Conservation (phyloP, 2,113 vertebrate genomes). For the Greenwoodochromis staneri region DNA sequence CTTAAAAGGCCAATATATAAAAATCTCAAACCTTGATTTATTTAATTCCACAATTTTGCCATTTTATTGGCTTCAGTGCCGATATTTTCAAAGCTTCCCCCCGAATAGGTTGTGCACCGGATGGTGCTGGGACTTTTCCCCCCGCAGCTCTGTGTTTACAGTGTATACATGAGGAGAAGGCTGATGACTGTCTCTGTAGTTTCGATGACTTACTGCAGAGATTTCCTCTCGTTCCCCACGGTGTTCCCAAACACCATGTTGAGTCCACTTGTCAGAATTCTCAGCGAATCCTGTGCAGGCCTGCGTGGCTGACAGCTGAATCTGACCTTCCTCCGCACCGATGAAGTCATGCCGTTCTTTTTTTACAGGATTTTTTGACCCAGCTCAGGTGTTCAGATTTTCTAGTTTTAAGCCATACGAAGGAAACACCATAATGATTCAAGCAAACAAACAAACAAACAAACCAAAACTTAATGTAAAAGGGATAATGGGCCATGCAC, state of each 20-base stretch:
- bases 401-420: background rate
- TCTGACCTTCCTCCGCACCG: rapidly evolving
- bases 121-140: background rate
- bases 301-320: rapidly evolving
- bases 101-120: background rate
- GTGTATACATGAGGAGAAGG: background rate
- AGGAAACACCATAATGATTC: background rate
- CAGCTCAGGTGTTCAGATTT: background rate
- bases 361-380: background rate
- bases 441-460: background rate
- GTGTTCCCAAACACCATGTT: background rate
- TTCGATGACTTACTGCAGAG: background rate
- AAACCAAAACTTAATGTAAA: background rate
- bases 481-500: background rate
- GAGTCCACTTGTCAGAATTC: background rate
- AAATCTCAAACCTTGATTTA: background rate
- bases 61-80: background rate
- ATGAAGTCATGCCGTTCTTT: background rate
- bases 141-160: background rate
- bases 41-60: background rate
- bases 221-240: background rate
- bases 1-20: background rate
- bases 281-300: background rate
- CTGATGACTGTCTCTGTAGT: background rate
- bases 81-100: background rate